A percentile compares a stretch with the other conserved stretches of the same genome.
Conservation (phyloP, 2,113 vertebrate genomes). For the Polyodon spathula region DNA sequence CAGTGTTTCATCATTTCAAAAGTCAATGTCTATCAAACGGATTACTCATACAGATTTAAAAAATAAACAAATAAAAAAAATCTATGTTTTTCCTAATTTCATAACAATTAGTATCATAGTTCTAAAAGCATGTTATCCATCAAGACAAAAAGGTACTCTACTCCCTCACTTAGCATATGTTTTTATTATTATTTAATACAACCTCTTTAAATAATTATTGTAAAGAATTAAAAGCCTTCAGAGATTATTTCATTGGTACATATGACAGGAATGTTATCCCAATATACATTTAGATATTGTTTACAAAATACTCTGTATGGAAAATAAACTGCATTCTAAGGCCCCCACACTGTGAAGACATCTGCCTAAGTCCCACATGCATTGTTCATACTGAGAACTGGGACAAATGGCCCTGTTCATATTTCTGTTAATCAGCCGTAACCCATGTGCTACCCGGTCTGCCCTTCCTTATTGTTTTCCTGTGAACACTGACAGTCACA, state of each 20-base stretch:
- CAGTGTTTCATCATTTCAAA: constrained; percentile 10
- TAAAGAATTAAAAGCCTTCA: not conserved
- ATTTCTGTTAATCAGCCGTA: constrained; percentile 54
- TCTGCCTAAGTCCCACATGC: constrained; percentile 33
- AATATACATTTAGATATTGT: constrained; percentile 2
- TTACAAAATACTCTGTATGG: constrained; percentile 9
- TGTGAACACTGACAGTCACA: constrained; percentile 37
- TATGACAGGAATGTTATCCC: not conserved
- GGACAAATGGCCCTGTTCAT: constrained; percentile 46
- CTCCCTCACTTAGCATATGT: too few relatives aligned
- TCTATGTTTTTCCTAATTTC: too few relatives aligned
- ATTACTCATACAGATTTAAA: constrained; percentile 4
- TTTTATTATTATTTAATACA: too few relatives aligned
- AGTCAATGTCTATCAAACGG: constrained; percentile 14
- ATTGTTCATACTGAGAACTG: constrained; percentile 38
- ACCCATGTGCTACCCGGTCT: constrained; percentile 41
- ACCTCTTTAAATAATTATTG: too few relatives aligned
- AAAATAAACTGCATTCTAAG: not conserved
- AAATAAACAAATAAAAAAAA: too few relatives aligned
- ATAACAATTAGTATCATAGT: too few relatives aligned
- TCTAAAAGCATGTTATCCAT: too few relatives aligned
- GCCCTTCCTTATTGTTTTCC: constrained; percentile 51
- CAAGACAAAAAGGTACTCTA: too few relatives aligned
- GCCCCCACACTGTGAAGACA: constrained; percentile 23
- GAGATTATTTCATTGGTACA: constrained; percentile 7